Conservation (phyloP, 1,140 invertebrate species). For the Formica exsecta region DNA sequence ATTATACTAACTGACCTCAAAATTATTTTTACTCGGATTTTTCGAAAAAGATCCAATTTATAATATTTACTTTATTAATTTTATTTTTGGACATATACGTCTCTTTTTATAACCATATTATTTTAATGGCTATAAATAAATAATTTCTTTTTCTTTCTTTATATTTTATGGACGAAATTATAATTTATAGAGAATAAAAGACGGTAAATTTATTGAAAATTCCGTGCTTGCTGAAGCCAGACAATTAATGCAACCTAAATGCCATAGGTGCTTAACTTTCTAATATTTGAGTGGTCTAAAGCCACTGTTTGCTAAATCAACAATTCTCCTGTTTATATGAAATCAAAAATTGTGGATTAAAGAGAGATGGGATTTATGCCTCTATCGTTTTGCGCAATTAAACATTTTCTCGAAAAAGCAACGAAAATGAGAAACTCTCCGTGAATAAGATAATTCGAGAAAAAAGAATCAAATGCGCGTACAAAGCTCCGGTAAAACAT, state of each 20-base stretch:
- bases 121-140: neutral
- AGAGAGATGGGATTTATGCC: neutral
- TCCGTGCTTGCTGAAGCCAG: neutral
- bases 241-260: conserved; percentile 34
- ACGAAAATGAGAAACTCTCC: conserved; percentile 21
- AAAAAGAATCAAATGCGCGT: conserved; percentile 13
- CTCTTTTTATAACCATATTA: too few relatives aligned
- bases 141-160: neutral
- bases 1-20: neutral
- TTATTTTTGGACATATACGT: too few relatives aligned
- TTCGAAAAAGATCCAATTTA: too few relatives aligned
- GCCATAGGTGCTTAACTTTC: conserved; percentile 18
- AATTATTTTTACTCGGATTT: too few relatives aligned
- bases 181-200: conserved; percentile 19
- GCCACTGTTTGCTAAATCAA: conserved; percentile 26
- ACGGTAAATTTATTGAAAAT: conserved; percentile 19
- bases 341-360: conserved; percentile 7
- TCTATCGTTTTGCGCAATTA: conserved; percentile 13
- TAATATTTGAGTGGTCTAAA: conserved; percentile 35
- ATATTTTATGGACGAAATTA: neutral
- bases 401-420: conserved; percentile 35
- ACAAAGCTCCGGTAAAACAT: conserved; percentile 1
- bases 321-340: conserved; percentile 13
- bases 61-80: too few relatives aligned
- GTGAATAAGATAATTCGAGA: conserved; percentile 52